phyloP scores from a whole-genome alignment of 2,888 invertebrate genomes.

The Thymelicus lineola region DNA sequence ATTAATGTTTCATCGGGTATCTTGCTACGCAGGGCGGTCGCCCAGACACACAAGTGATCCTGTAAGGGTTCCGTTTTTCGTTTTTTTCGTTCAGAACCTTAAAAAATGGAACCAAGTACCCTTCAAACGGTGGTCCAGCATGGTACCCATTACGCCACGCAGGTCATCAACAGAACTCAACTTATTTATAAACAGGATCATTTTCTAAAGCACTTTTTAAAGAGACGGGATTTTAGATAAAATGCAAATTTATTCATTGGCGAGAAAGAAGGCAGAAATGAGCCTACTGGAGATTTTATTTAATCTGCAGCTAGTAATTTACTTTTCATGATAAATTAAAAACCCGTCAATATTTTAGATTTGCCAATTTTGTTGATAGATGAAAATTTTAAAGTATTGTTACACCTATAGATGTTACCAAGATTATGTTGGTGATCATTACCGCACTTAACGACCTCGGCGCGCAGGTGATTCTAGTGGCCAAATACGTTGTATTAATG shows the following conservation, averaged over 20 bases:
- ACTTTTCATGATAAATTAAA: slow-evolving; percentile 70
- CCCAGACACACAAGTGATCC: no score
- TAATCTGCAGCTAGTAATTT: slow-evolving; percentile 69
- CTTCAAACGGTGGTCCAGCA: no score
- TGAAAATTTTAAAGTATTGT: neutral
- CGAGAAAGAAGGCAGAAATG: slow-evolving; percentile 66
- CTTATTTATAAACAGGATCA: slow-evolving; percentile 40
- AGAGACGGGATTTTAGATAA: slow-evolving; percentile 77
- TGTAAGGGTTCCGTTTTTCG: no score
- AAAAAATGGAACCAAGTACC: no score
- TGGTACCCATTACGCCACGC: no score
- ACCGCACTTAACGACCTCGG: no score
- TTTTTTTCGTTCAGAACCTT: no score
- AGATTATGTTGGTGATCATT: no score
- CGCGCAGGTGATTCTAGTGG: no score
- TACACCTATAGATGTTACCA: neutral
- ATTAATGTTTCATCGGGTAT: no score
- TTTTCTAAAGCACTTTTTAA: slow-evolving; percentile 72
- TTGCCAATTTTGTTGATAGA: neutral
- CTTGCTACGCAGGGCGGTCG: no score
- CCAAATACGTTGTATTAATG: no score
- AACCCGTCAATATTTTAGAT: slow-evolving; percentile 39
- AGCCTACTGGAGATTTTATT: slow-evolving; percentile 71
- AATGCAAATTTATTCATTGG: slow-evolving; percentile 83
- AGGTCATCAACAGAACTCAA: neutral